Percentiles rank a stretch among this genome's conserved stretches.
Evolutionary conservation across 2,113 vertebrate species (phyloP).

Genomic region (Camarhynchus parvulus): DNA sequence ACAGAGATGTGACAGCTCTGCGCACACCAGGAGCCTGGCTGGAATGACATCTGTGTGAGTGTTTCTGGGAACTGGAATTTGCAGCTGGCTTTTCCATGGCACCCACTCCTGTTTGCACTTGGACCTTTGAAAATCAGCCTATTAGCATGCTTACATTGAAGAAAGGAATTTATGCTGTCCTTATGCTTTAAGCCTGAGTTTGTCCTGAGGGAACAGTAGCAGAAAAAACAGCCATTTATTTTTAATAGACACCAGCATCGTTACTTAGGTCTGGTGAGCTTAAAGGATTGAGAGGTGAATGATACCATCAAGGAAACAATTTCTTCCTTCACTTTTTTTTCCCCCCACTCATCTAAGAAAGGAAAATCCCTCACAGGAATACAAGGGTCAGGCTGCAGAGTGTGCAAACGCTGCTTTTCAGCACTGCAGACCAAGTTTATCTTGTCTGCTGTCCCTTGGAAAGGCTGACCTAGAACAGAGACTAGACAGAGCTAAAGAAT

Average conservation of each 20-base stretch:
- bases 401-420: neutral
- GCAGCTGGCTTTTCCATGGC: neutral
- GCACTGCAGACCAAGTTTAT: neutral
- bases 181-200: constrained; percentile 30
- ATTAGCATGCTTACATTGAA: neutral
- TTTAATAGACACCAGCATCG: constrained; percentile 42
- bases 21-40: neutral
- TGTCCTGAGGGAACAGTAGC: constrained; percentile 53
- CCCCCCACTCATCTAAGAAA: neutral
- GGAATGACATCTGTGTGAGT: neutral
- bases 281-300: constrained; percentile 51
- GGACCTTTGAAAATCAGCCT: constrained; percentile 26
- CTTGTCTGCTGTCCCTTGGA: neutral
- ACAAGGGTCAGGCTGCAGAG: neutral
- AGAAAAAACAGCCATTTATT: constrained; percentile 59
- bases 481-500: neutral
- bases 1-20: neutral
- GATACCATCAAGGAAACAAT: constrained; percentile 47
- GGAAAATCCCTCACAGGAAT: neutral
- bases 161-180: constrained; percentile 39
- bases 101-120: constrained; percentile 2
- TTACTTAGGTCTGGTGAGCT: constrained; percentile 39
- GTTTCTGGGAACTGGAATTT: constrained; percentile 29
- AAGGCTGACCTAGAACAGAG: neutral
- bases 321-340: neutral